Evolutionary conservation across 2,797 vertebrate genomes (phyloP), one percentile per base, ranked within the genome.

Genomic region (Amblyopsis hoosieri): DNA sequence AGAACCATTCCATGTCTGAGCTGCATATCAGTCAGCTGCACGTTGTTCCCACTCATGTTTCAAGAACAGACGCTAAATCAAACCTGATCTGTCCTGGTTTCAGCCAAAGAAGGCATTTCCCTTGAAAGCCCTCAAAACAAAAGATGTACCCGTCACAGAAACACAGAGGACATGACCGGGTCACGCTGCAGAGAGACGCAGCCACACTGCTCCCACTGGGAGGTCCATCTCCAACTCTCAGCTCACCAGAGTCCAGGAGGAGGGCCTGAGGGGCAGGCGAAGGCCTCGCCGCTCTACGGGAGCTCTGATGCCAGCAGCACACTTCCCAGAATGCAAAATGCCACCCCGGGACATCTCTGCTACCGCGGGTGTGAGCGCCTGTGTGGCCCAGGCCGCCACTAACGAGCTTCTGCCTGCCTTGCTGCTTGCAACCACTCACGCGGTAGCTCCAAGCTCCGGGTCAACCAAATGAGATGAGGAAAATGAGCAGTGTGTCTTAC

Each of bases 231-330:
- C 63, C 57, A 13, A 1, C 45, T 12, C 48, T 10, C 3, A 62
- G 85, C 86, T 91, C 81, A 88, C 85, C 85, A 88, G 78, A 71
- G 83, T 89, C 89, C 89, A 17, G 17, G 17, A 17, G 17, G 17
- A 17, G 17, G 1, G 2, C 1, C 17, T 17, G 17, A 17, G 17
- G 1, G 17, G 17, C 17, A 90, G 12, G 67, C 54, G 64, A 79
- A 74, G 71, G 52, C 63, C 71, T 58, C 8, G 65, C 57, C 64
- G 73, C 57, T 71, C 67, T 65, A 13, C 45, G n/a, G 47, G 12
- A 19, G 14, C 45, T 14, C 45, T 47, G 49, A 42, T n/a, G 33
- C 31, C 47, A 45, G 48, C 29, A 14, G 48, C 29, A 14, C 45
- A 54, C 54, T 56, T 64, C 50, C 54, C 73, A 56, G 76, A 69